Conservation (phyloP, 1,140 invertebrate genomes). For the Teleopsis dalmanni region DNA sequence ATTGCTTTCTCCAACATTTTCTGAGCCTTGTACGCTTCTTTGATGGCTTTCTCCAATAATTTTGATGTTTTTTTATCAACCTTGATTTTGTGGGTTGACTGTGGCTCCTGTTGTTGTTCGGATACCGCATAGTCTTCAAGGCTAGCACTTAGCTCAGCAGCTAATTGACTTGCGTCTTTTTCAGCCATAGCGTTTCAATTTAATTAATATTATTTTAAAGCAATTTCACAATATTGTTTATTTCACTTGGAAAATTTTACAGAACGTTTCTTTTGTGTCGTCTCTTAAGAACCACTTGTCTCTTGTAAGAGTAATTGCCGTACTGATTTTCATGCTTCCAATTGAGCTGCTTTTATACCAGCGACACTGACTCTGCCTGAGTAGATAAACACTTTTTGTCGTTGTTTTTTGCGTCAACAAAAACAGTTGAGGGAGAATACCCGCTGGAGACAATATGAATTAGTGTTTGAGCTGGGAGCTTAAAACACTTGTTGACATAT, state of each 20-base stretch:
- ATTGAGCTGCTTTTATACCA: too few species aligned
- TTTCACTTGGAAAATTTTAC: conserved; percentile 8
- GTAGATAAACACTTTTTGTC: too few species aligned
- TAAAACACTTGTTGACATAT: too few species aligned
- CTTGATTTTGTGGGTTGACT: not conserved
- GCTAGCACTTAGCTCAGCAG: not conserved
- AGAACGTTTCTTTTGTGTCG: too few species aligned
- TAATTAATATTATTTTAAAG: not conserved
- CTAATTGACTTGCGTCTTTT: not conserved
- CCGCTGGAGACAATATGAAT: too few species aligned
- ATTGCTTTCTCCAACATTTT: not conserved
- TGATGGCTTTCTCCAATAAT: conserved; percentile 1
- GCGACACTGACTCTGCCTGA: too few species aligned
- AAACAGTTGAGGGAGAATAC: too few species aligned
- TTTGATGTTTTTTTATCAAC: not conserved
- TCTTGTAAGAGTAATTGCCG: too few species aligned
- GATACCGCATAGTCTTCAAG: not conserved
- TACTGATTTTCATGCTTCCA: too few species aligned
- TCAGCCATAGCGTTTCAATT: not conserved
- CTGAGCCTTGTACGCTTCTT: conserved; percentile 5
- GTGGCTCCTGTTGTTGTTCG: not conserved
- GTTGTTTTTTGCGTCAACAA: too few species aligned
- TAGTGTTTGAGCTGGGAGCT: too few species aligned
- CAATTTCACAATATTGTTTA: not conserved
- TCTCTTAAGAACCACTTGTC: too few species aligned